Percentiles rank a stretch among this genome's conserved stretches.
These are phyloP conservation scores for Stegodyphus mimosarum DNA, from an alignment of 1,140 invertebrate genomes.

Conservation along the genomic window DNA sequence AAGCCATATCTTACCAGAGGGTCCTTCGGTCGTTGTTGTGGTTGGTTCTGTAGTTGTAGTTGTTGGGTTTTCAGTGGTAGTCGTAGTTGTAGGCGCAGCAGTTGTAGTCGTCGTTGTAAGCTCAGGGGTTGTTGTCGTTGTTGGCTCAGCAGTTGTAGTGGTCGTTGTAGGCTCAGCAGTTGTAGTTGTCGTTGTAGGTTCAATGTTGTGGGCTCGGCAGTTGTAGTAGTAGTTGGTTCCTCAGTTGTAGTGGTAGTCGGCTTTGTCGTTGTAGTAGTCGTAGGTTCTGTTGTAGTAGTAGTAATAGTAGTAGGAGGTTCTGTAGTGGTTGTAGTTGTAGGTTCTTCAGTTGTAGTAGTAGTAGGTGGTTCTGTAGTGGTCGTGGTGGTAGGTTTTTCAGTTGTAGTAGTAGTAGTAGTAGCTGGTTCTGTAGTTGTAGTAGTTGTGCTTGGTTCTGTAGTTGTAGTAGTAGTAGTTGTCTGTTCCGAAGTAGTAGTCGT, in stretches of 20 bases:
- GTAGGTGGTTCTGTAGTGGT: conserved; percentile 12
- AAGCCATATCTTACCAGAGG: too few species aligned
- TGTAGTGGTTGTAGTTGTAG: neutral
- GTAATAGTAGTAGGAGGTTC: conserved; percentile 8
- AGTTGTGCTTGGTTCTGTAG: neutral
- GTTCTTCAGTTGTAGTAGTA: neutral
- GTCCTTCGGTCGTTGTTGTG: too few species aligned
- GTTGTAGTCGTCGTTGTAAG: neutral
- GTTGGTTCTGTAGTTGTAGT: neutral
- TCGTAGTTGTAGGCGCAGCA: neutral
- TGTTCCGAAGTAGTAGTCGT: neutral
- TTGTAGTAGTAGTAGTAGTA: neutral
- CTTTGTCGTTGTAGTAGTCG: conserved; percentile 7
- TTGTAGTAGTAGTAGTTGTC: conserved; percentile 2
- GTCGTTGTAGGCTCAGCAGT: neutral
- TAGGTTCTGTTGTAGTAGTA: conserved; percentile 8
- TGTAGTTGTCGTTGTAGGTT: conserved; percentile 3
- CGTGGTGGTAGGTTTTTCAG: neutral
- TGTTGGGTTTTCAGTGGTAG: neutral
- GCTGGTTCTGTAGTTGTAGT: neutral
- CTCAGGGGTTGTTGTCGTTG: neutral
- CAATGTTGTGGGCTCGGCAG: neutral
- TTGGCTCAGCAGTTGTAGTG: neutral
- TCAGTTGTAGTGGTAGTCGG: neutral
- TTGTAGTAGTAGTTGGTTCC: conserved; percentile 17